phyloP scores from a whole-genome alignment of 1,140 invertebrate species.

The Stenopsyche tienmushanensis region DNA sequence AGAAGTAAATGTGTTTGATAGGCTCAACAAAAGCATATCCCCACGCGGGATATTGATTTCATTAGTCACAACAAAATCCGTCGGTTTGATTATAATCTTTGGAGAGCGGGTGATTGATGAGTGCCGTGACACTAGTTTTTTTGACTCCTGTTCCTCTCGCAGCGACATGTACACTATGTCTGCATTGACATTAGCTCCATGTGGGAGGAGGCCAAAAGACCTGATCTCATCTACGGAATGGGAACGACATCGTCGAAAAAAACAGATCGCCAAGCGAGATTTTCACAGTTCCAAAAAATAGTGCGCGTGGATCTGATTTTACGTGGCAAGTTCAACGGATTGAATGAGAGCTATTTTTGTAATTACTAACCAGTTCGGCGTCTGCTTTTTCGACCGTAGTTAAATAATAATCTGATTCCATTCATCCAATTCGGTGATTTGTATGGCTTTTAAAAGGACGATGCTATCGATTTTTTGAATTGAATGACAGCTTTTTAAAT shows the following conservation, averaged over 20 bases:
- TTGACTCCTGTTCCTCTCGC: constrained; percentile 4
- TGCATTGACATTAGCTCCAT: not conserved
- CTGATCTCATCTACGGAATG: not conserved
- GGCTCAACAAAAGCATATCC: too few relatives aligned
- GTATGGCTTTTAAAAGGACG: too few relatives aligned
- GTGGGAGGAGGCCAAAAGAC: not conserved
- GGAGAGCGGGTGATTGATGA: constrained; percentile 34
- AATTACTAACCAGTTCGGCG: too few relatives aligned
- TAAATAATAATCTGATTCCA: too few relatives aligned
- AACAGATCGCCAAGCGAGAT: not conserved
- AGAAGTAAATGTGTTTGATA: too few relatives aligned
- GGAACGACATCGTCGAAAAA: not conserved
- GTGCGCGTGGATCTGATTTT: too few relatives aligned
- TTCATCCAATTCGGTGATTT: not conserved
- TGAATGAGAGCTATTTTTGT: too few relatives aligned
- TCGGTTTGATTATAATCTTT: constrained; percentile 28
- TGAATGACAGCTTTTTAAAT: not conserved
- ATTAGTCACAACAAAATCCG: constrained; percentile 33
- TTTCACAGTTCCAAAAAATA: too few relatives aligned
- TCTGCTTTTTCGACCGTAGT: too few relatives aligned
- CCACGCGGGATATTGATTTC: constrained; percentile 35
- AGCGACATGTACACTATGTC: not conserved
- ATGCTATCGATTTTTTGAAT: not conserved
- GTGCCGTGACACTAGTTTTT: constrained; percentile 34
- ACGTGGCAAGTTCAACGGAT: too few relatives aligned